Conservation (phyloP, 2,113 vertebrate species). For the Indicator maculatus region DNA sequence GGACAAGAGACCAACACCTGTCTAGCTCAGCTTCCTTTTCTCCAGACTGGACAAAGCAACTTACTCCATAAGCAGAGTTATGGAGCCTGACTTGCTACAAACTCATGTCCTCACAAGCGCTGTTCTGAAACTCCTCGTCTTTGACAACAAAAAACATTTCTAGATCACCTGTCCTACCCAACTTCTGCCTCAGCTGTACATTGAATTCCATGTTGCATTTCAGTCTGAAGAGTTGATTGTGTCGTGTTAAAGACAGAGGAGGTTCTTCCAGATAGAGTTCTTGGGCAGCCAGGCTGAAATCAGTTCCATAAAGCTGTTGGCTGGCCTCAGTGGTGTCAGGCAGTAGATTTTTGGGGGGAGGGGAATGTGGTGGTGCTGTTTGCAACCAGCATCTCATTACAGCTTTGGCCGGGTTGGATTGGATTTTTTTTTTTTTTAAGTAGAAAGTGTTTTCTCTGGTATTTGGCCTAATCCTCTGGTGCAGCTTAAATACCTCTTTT, state of each 20-base stretch:
- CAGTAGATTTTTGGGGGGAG: not conserved
- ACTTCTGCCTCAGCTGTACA: not conserved
- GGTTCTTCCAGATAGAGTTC: not conserved
- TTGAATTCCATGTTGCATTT: not conserved
- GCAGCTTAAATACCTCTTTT: not conserved
- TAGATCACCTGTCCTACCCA: not conserved
- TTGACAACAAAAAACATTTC: not conserved
- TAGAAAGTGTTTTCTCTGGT: not conserved
- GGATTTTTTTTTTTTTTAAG: not conserved
- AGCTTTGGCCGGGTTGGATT: not conserved
- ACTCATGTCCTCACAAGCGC: not conserved
- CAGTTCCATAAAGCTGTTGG: not conserved
- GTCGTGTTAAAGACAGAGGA: not conserved
- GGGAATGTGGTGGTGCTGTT: not conserved
- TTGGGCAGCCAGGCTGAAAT: not conserved
- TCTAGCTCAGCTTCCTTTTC: not conserved
- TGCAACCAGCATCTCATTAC: not conserved
- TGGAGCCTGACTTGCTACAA: not conserved
- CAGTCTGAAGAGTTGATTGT: not conserved
- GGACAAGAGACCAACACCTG: too few relatives aligned
- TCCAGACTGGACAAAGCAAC: not conserved
- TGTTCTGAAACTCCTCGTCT: not conserved
- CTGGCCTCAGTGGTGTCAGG: not conserved
- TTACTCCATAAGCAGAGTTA: not conserved
- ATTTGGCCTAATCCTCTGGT: not conserved